phyloP scores from a whole-genome alignment of 2,888 invertebrate genomes.

The Dermolepida albohirtum region DNA sequence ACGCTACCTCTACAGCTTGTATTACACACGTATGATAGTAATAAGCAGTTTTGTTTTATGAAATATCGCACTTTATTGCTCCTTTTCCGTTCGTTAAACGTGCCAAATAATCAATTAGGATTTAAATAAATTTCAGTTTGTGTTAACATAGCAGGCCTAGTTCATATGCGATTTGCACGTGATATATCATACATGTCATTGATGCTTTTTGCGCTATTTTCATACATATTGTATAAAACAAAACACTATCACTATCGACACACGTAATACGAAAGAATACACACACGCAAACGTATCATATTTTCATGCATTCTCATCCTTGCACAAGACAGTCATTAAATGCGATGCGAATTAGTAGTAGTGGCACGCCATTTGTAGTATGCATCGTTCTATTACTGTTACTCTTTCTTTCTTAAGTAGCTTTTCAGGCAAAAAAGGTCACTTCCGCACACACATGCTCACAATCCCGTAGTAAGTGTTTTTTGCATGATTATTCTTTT shows the following conservation, averaged over 20 bases:
- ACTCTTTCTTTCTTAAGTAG: conserved; percentile 13
- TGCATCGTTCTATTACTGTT: conserved; percentile 18
- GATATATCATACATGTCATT: background rate
- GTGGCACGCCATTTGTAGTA: conserved; percentile 34
- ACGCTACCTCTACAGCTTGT: too few species aligned
- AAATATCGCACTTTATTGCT: too few species aligned
- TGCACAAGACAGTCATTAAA: conserved; percentile 18
- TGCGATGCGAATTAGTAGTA: conserved; percentile 15
- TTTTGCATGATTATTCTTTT: conserved; percentile 36
- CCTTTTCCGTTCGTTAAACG: too few species aligned
- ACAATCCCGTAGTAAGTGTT: conserved; percentile 37
- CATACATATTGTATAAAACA: conserved; percentile 16
- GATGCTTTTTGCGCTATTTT: background rate
- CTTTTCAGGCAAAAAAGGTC: conserved; percentile 13
- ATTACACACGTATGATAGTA: too few species aligned
- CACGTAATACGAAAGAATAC: background rate
- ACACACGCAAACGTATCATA: conserved; percentile 27
- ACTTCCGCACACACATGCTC: background rate
- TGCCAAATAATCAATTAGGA: too few species aligned
- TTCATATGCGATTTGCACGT: too few species aligned
- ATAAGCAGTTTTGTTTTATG: too few species aligned
- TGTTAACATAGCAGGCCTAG: too few species aligned
- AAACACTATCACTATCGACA: conserved; percentile 8
- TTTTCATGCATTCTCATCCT: conserved; percentile 27
- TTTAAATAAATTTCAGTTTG: too few species aligned